Percentiles rank a stretch among this genome's conserved stretches.
phyloP scores from a whole-genome alignment of 2,113 vertebrate species.

The Alces alces region DNA sequence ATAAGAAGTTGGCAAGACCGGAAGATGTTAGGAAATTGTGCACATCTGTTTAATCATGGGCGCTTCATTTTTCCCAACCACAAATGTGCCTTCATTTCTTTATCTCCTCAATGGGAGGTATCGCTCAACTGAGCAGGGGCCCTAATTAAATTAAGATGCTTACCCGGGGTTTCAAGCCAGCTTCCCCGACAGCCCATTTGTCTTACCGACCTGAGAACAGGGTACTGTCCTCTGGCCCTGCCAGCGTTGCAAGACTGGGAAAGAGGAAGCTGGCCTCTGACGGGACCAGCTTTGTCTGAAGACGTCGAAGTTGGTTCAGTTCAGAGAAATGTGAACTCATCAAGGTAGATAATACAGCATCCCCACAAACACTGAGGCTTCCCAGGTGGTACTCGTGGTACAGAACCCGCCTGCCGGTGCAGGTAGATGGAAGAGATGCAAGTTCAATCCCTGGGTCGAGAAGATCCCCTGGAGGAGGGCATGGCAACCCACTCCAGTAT shows the following conservation, averaged over 20 bases:
- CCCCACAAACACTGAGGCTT: not conserved
- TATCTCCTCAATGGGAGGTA: not conserved
- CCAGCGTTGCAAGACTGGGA: fast-evolving
- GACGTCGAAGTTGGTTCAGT: not conserved
- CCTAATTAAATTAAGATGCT: not conserved
- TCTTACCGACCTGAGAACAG: not conserved
- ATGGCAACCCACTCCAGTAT: not conserved
- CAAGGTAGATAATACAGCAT: fast-evolving
- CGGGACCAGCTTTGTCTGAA: not conserved
- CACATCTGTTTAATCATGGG: too few species aligned
- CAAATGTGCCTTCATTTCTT: not conserved
- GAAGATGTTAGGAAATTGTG: fast-evolving
- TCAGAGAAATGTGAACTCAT: not conserved
- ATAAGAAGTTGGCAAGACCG: fast-evolving
- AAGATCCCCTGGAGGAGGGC: not conserved
- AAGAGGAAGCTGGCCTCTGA: not conserved
- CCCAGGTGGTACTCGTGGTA: not conserved
- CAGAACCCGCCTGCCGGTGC: not conserved
- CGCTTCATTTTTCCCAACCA: not conserved
- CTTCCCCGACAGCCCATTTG: not conserved
- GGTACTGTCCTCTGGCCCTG: not conserved
- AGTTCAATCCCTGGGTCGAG: not conserved
- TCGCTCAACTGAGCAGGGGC: not conserved
- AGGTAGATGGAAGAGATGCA: not conserved
- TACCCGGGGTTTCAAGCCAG: fast-evolving